Conservation (phyloP, 1,140 invertebrate species). For the Carcinoscorpius rotundicauda region DNA sequence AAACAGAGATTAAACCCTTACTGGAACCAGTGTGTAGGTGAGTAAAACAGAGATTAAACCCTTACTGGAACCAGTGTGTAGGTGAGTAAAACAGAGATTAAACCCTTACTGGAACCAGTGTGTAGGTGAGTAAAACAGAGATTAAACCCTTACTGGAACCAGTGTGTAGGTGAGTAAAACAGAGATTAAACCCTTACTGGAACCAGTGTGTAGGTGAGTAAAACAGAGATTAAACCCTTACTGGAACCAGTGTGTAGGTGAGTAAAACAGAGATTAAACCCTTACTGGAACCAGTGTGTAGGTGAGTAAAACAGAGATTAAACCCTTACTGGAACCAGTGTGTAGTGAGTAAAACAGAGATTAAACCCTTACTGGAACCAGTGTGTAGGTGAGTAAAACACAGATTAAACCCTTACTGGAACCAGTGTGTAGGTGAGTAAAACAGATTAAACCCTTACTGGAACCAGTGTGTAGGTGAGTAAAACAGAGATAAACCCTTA, state of each 20-base stretch:
- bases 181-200: conserved; percentile 37
- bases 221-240: conserved; percentile 29
- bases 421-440: conserved; percentile 49
- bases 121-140: conserved; percentile 33
- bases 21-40: conserved; percentile 55
- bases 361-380: conserved; percentile 48
- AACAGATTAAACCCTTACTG: conserved; percentile 36
- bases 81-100: conserved; percentile 24
- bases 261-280: conserved; percentile 6
- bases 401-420: conserved; percentile 41
- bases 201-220: conserved; percentile 52
- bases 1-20: conserved; percentile 29
- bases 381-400: conserved; percentile 42
- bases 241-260: conserved; percentile 55
- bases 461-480: conserved; percentile 52
- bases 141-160: conserved; percentile 46
- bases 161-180: conserved; percentile 44
- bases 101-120: conserved; percentile 57
- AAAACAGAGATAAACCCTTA: conserved; percentile 29
- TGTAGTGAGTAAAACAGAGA: conserved; percentile 32
- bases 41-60: conserved; percentile 6
- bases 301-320: conserved; percentile 24
- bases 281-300: conserved; percentile 59
- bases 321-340: conserved; percentile 57
- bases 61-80: conserved; percentile 59